phyloP scores from a whole-genome alignment of 2,113 vertebrate genomes.

The Corythoichthys intestinalis region DNA sequence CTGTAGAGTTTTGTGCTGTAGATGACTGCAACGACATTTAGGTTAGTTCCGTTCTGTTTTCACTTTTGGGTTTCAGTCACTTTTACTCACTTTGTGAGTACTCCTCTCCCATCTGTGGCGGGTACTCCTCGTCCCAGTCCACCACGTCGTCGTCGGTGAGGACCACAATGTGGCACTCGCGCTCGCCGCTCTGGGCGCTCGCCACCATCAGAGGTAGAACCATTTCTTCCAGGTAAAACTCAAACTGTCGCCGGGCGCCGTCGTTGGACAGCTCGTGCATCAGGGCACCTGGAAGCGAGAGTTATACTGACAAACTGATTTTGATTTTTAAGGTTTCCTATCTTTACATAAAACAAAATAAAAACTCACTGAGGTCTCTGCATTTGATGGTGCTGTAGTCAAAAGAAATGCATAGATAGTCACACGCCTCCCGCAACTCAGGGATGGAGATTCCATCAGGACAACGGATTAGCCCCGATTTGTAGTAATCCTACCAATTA shows the following conservation, averaged over 20 bases:
- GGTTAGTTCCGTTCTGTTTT: neutral
- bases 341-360: neutral
- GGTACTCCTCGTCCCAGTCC: slow-evolving; percentile 99
- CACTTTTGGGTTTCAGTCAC: too few species aligned
- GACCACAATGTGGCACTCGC: slow-evolving; percentile 97
- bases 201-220: slow-evolving; percentile 95
- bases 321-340: neutral
- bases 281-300: slow-evolving; percentile 81
- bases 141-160: slow-evolving; percentile 98
- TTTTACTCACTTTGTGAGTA: slow-evolving; percentile 91
- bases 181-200: slow-evolving; percentile 94
- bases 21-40: slow-evolving; percentile 79
- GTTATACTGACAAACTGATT: neutral
- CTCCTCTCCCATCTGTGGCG: slow-evolving; percentile 98
- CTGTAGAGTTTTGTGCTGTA: slow-evolving; percentile 99
- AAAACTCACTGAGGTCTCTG: slow-evolving; percentile 96
- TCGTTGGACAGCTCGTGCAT: slow-evolving; percentile 99
- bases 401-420: slow-evolving; percentile 99
- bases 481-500: slow-evolving; percentile 93
- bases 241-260: slow-evolving; percentile 93
- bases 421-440: slow-evolving; percentile 95
- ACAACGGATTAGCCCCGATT: slow-evolving; percentile 96
- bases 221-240: slow-evolving; percentile 98
- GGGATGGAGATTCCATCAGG: slow-evolving; percentile 99
- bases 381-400: slow-evolving; percentile 99